A percentile compares a stretch with the other conserved stretches of the same genome.
Evolutionary conservation across 2,888 invertebrate genomes (phyloP).

Genomic region (Sicus ferrugineus): DNA sequence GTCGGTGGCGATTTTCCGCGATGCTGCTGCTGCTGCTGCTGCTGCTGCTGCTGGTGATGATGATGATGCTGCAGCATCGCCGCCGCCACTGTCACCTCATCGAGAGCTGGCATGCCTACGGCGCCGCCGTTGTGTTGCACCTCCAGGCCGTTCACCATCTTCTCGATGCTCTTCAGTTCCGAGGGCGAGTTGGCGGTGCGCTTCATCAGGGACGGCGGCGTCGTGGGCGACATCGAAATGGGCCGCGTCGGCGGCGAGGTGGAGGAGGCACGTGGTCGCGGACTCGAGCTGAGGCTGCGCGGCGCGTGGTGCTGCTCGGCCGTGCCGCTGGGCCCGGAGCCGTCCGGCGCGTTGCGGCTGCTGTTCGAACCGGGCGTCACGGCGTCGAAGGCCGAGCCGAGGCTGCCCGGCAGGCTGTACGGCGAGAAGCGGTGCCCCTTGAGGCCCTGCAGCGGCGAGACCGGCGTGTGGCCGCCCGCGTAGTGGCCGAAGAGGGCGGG

Average conservation of each 20-base stretch:
- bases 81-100: conserved; percentile 40
- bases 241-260: conserved; percentile 64
- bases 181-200: conserved; percentile 65
- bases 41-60: conserved; percentile 42
- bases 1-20: conserved; percentile 44
- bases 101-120: conserved; percentile 35
- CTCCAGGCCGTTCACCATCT: conserved; percentile 96
- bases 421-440: conserved; percentile 87
- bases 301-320: conserved; percentile 57
- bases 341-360: conserved; percentile 52
- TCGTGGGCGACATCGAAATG: conserved; percentile 66
- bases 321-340: conserved; percentile 45
- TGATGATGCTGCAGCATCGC: conserved; percentile 49
- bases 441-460: conserved; percentile 74
- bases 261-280: conserved; percentile 62
- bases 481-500: conserved; percentile 78
- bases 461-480: conserved; percentile 71
- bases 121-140: conserved; percentile 72
- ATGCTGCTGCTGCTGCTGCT: conserved; percentile 38
- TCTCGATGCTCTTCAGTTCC: conserved; percentile 94
- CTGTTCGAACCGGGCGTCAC: conserved; percentile 78
- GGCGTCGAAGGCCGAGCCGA: conserved; percentile 88
- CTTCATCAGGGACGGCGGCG: conserved; percentile 63
- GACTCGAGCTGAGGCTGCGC: conserved; percentile 64
- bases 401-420: conserved; percentile 81